phyloP scores from a whole-genome alignment of 1,140 invertebrate genomes.

The Heliconius nattereri region DNA sequence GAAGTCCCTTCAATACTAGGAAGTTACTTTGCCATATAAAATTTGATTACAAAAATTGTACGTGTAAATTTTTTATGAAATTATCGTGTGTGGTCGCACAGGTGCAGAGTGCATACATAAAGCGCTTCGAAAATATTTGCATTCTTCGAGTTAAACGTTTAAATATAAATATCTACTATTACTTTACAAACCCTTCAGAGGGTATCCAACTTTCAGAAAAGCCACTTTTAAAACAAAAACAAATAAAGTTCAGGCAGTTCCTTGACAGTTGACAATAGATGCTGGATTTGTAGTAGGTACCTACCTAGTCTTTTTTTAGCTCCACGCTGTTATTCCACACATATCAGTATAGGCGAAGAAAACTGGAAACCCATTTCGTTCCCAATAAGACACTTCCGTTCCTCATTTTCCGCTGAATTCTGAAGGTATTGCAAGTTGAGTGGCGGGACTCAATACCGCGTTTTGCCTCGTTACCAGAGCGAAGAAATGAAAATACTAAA shows the following conservation, averaged over 20 bases:
- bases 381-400: not conserved
- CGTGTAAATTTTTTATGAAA: not conserved
- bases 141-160: not conserved
- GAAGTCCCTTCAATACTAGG: too few relatives aligned
- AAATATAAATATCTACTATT: not conserved
- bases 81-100: not conserved
- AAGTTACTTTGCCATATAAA: too few relatives aligned
- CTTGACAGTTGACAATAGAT: not conserved
- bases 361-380: too few relatives aligned
- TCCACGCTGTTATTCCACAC: too few relatives aligned
- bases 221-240: not conserved
- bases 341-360: too few relatives aligned
- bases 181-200: slow-evolving; percentile 1
- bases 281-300: too few relatives aligned
- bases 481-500: not conserved
- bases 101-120: not conserved
- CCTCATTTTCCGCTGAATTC: not conserved
- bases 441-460: not conserved
- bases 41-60: too few relatives aligned
- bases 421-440: not conserved
- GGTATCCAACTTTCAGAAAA: not conserved
- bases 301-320: too few relatives aligned
- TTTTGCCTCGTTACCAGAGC: not conserved
- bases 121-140: not conserved
- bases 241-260: not conserved